Evolutionary conservation across 2,888 invertebrate species (phyloP).

Genomic region (Nemurella pictetii): DNA sequence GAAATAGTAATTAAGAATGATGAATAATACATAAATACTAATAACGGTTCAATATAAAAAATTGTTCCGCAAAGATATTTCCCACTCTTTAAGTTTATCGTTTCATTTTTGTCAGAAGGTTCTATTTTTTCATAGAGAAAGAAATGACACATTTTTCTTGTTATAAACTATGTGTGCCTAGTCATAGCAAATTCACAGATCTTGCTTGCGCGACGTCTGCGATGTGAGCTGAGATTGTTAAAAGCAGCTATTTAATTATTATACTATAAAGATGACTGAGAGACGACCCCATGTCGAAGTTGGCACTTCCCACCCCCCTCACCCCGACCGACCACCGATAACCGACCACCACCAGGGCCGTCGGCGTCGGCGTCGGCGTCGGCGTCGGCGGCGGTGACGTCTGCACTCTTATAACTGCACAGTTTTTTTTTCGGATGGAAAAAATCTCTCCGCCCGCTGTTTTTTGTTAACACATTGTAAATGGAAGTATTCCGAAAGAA

Average conservation of each 20-base stretch:
- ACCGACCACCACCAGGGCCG: neutral
- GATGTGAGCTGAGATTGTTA: neutral
- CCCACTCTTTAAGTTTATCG: slow-evolving; percentile 51
- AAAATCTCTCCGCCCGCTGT: neutral
- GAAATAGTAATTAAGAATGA: slow-evolving; percentile 36
- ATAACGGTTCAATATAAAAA: slow-evolving; percentile 41
- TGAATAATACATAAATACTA: slow-evolving; percentile 41
- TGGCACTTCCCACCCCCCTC: no score
- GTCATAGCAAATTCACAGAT: slow-evolving; percentile 51
- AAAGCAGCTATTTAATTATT: slow-evolving; percentile 9
- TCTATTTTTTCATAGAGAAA: slow-evolving; percentile 55
- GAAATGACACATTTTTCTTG: slow-evolving; percentile 57
- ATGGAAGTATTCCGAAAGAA: slow-evolving; percentile 34
- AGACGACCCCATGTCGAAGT: neutral
- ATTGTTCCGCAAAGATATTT: slow-evolving; percentile 41
- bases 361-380: no score
- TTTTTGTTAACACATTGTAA: slow-evolving; percentile 33
- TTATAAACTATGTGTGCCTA: slow-evolving; percentile 66
- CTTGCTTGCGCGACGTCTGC: neutral
- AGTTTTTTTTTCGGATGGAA: slow-evolving; percentile 27
- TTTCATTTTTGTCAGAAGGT: slow-evolving; percentile 57
- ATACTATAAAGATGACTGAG: neutral
- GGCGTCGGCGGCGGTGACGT: neutral
- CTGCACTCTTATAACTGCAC: neutral
- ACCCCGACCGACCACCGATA: neutral